A percentile compares a stretch with the other conserved stretches of the same genome.
Conservation (phyloP, 2,797 vertebrate species). For the Cyclopterus lumpus region DNA sequence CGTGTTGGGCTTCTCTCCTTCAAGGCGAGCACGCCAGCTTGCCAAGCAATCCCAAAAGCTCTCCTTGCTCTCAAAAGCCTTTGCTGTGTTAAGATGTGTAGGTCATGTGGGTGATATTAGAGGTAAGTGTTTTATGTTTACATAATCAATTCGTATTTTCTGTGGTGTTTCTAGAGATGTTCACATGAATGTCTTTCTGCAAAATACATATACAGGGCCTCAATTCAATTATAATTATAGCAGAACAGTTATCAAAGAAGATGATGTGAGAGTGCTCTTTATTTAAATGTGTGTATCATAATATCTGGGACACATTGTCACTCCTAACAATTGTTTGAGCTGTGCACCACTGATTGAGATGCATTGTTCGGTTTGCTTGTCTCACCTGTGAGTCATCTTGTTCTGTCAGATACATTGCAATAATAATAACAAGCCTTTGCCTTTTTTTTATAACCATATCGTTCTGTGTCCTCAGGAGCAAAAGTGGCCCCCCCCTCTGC, state of each 20-base stretch:
- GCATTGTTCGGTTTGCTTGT: neutral
- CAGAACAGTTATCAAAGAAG: neutral
- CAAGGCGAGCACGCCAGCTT: neutral
- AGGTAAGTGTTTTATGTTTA: neutral
- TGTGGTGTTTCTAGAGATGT: neutral
- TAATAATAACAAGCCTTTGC: neutral
- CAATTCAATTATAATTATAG: neutral
- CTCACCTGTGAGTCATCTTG: neutral
- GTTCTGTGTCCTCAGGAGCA: conserved; percentile 74
- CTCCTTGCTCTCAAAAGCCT: conserved; percentile 5
- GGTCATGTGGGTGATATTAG: neutral
- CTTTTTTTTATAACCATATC: conserved; percentile 2
- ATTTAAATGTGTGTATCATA: neutral
- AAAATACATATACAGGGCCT: too few species aligned
- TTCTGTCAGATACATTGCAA: neutral
- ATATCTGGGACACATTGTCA: neutral
- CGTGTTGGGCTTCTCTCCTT: conserved; percentile 10
- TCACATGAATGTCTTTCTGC: too few species aligned
- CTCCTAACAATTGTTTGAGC: neutral
- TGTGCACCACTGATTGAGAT: neutral
- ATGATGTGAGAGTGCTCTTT: neutral
- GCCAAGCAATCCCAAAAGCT: conserved; percentile 1
- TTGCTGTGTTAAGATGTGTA: neutral
- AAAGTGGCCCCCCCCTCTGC: conserved; percentile 92
- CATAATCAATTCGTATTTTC: neutral